phyloP scores from a whole-genome alignment of 2,888 invertebrate species.

The Anodontia alba region DNA sequence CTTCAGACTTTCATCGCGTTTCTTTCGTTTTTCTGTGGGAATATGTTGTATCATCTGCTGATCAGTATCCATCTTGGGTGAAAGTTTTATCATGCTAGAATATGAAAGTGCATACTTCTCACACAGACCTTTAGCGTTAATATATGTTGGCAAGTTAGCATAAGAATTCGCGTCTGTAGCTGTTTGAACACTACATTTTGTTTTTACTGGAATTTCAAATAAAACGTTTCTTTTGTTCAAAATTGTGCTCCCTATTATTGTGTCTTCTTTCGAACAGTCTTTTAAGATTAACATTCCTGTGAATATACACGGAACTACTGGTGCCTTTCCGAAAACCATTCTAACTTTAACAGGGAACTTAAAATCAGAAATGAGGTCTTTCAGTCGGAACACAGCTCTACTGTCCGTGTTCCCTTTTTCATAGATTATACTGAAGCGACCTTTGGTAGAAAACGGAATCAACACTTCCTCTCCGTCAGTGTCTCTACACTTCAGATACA shows the following conservation, averaged over 20 bases:
- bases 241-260: constrained; percentile 73
- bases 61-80: constrained; percentile 73
- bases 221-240: constrained; percentile 77
- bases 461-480: constrained; percentile 70
- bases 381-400: constrained; percentile 74
- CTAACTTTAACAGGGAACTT: constrained; percentile 75
- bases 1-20: constrained; percentile 66
- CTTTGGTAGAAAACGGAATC: constrained; percentile 70
- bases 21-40: constrained; percentile 67
- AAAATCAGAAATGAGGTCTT: constrained; percentile 73
- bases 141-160: constrained; percentile 63
- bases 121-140: constrained; percentile 72
- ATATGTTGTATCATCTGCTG: constrained; percentile 74
- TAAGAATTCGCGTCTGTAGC: constrained; percentile 64
- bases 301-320: constrained; percentile 78
- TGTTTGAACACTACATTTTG: constrained; percentile 52
- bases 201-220: constrained; percentile 72
- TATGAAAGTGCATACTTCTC: constrained; percentile 71
- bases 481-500: constrained; percentile 75
- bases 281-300: constrained; percentile 75
- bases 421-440: constrained; percentile 77
- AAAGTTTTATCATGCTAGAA: constrained; percentile 75
- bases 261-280: constrained; percentile 53
- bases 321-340: constrained; percentile 78
- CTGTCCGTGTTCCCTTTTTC: constrained; percentile 68